A percentile compares a stretch with the other conserved stretches of the same genome.
Evolutionary conservation across 53 echinoderm and acorn worm genomes (phyloP).

Genomic region (Stichopus horrens): DNA sequence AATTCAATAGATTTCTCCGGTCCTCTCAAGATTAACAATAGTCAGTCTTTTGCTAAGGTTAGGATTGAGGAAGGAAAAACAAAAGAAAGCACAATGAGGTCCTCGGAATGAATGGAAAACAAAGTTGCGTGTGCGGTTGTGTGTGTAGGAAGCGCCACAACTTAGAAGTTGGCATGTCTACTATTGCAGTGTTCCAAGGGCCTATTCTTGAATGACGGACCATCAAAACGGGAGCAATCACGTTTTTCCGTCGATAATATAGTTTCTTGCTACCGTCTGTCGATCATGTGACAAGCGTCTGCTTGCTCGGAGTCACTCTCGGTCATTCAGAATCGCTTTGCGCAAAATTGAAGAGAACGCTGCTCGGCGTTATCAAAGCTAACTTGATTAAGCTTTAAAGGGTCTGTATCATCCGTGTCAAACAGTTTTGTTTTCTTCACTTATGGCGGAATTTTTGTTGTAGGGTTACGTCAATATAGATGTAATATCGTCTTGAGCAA

Average conservation of each 20-base stretch:
- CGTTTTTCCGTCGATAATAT: conserved; percentile 17
- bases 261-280: conserved; percentile 44
- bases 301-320: conserved; percentile 27
- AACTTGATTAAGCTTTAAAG: conserved; percentile 31
- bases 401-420: neutral
- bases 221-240: neutral
- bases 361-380: conserved; percentile 26
- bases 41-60: too few relatives aligned
- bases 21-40: too few relatives aligned
- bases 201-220: conserved; percentile 7
- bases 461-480: too few relatives aligned
- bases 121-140: too few relatives aligned
- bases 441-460: too few relatives aligned
- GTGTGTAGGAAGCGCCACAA: too few relatives aligned
- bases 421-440: too few relatives aligned
- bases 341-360: conserved; percentile 20
- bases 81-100: too few relatives aligned
- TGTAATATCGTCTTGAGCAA: too few relatives aligned
- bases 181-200: conserved; percentile 13
- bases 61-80: too few relatives aligned
- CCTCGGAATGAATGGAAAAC: too few relatives aligned
- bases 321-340: conserved; percentile 37
- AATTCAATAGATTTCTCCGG: too few relatives aligned
- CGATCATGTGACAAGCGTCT: conserved; percentile 32
- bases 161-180: neutral